Evolutionary conservation across 2,113 vertebrate species (phyloP).

Genomic region (Synodontis membranacea): DNA sequence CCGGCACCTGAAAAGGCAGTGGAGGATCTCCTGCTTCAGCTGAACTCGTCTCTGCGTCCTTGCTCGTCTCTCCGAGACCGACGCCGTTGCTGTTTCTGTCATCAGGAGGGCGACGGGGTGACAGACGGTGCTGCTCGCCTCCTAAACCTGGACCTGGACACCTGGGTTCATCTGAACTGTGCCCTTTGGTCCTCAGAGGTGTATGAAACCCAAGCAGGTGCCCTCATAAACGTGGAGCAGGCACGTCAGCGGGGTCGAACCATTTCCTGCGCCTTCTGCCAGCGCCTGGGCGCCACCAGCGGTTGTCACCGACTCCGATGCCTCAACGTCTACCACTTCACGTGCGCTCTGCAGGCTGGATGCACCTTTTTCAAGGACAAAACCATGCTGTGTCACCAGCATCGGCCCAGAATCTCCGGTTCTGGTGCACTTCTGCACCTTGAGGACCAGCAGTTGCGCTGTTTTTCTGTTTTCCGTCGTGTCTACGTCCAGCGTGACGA

Average conservation of each 20-base stretch:
- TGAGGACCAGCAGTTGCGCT: conserved; percentile 91
- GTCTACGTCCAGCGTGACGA: conserved; percentile 95
- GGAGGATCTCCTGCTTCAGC: conserved; percentile 84
- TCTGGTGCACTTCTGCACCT: conserved; percentile 63
- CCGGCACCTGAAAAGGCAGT: conserved; percentile 87
- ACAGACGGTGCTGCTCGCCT: conserved; percentile 93
- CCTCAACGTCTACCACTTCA: conserved; percentile 97
- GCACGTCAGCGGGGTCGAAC: conserved; percentile 87
- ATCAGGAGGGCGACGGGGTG: conserved; percentile 90
- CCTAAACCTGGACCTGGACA: conserved; percentile 93
- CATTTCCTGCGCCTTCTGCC: conserved; percentile 90
- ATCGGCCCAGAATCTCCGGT: conserved; percentile 83
- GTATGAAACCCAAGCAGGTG: conserved; percentile 98
- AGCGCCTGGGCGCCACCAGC: conserved; percentile 91
- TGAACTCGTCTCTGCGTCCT: conserved; percentile 86
- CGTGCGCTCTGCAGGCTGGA: conserved; percentile 93
- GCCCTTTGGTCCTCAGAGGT: conserved; percentile 98
- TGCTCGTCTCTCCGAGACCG: conserved; percentile 82
- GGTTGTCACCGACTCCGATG: conserved; percentile 94
- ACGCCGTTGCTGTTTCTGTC: conserved; percentile 94
- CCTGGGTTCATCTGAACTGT: conserved; percentile 97
- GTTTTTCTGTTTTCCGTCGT: conserved; percentile 92
- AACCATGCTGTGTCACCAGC: conserved; percentile 96
- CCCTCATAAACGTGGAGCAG: conserved; percentile 94
- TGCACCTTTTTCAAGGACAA: conserved; percentile 99